Evolutionary conservation across 1,140 invertebrate genomes (phyloP), one percentile per base, ranked within the genome.

Genomic region (Adoxophyes honmai): DNA sequence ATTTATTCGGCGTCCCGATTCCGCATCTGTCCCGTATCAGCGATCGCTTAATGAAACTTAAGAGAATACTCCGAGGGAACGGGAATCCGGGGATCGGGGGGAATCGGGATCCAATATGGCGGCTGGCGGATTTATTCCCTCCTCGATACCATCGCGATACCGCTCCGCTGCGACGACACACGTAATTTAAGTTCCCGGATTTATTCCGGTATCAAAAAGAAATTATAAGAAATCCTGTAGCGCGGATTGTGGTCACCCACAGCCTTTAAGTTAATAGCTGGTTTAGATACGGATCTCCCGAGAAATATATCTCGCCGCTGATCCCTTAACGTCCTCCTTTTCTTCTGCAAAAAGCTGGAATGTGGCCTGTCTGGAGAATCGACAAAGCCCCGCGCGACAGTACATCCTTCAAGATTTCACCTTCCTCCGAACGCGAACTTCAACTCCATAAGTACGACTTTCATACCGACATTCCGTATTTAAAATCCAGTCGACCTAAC

Each of bases 41-140:
- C 67, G 63, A 77, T 79, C 78, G 74, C 67, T 81, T 80, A 82
- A 81, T 82, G 78, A 83, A 85, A 81, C 77, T 86, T 74, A 78
- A 80, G 73, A 75, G 73, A 76, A 75, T 73, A 72, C 75, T 80
- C 68, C 68, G 15, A 44, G 3, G 42, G n/a, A 6, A 28, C 6
- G 21, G 21, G 21, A 28, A 28, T 28, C 21, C 21, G 21, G 21
- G 21, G 6, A 3, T 28, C 21, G 21, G 21, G 21, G 21, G 21
- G 21, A 6, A 28, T 28, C 59, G 66, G 57, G 68, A 81, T 81
- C 79, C 79, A 81, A 82, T 69, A 81, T 72, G 77, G 73, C 60
- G 60, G 51, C 72, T 71, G 68, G 61, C 59, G 70, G 69, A 82
- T 85, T 85, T 85, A 82, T 81, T 70, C 65, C 64, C 62, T 55